These are phyloP conservation scores for Acanthornis magna DNA, from an alignment of 2,797 vertebrate species.

Conservation along the genomic window DNA sequence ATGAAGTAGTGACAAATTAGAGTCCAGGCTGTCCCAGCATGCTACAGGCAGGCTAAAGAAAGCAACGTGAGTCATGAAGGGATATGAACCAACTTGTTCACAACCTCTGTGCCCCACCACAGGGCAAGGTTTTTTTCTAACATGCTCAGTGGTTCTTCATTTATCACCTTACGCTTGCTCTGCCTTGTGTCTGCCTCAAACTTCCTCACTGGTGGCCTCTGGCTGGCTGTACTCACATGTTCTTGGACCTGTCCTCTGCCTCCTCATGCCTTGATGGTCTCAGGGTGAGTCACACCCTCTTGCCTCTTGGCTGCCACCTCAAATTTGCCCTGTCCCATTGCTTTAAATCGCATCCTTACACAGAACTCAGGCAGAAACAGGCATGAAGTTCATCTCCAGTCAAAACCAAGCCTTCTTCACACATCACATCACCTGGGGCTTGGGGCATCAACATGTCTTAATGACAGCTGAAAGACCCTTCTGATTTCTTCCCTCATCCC, in stretches of 20 bases:
- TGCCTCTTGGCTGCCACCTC: background rate
- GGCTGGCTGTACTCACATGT: background rate
- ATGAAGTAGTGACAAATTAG: background rate
- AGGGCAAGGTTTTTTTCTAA: background rate
- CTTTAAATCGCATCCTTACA: background rate
- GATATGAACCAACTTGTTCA: background rate
- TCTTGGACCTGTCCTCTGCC: background rate
- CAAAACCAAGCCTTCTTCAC: background rate
- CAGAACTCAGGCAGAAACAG: background rate
- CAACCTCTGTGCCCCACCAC: background rate
- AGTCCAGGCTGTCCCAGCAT: background rate
- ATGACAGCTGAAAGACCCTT: background rate
- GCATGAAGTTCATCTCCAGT: background rate
- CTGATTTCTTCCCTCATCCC: background rate
- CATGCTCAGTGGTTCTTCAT: background rate
- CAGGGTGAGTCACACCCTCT: background rate
- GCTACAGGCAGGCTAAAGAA: background rate
- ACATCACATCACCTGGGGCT: background rate
- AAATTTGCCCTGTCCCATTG: background rate
- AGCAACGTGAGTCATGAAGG: background rate
- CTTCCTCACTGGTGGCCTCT: background rate
- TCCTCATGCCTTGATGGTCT: background rate
- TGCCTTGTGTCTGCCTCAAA: background rate
- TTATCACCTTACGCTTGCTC: background rate
- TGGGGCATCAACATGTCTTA: background rate